phyloP scores from a whole-genome alignment of 2,113 vertebrate species.

The Haemorhous mexicanus region DNA sequence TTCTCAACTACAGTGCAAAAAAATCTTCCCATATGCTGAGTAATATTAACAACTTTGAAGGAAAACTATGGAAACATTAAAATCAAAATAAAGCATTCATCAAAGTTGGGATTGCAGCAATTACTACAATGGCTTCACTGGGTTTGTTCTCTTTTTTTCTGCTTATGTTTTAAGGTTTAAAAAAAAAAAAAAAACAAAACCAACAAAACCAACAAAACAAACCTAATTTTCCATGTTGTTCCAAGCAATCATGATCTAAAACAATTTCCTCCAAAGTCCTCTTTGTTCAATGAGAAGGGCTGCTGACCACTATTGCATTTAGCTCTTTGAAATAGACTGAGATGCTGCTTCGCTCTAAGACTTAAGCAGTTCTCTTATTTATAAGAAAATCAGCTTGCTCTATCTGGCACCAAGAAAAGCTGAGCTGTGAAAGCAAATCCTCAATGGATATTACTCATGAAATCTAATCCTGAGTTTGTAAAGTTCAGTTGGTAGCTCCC shows the following conservation, averaged over 20 bases:
- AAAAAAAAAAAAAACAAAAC: not conserved
- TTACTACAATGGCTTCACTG: not conserved
- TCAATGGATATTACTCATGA: not conserved
- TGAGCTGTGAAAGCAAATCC: not conserved
- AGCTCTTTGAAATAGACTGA: not conserved
- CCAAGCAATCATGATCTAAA: not conserved
- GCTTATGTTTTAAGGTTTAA: not conserved
- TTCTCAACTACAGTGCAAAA: not conserved
- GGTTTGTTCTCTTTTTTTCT: not conserved
- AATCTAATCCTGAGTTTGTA: not conserved
- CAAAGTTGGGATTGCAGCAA: not conserved
- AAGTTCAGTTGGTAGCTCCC: not conserved
- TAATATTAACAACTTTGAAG: not conserved
- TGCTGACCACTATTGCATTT: not conserved
- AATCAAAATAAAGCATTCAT: not conserved
- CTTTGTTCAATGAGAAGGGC: not conserved
- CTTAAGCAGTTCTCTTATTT: not conserved
- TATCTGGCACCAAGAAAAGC: not conserved
- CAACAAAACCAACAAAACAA: not conserved
- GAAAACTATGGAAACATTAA: not conserved
- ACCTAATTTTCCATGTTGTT: not conserved
- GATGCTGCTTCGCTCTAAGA: not conserved
- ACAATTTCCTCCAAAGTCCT: not conserved
- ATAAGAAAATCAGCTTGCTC: not conserved
- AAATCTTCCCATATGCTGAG: not conserved